Conservation (phyloP, 2,888 invertebrate species). For the Lasioglossum malachurum region DNA sequence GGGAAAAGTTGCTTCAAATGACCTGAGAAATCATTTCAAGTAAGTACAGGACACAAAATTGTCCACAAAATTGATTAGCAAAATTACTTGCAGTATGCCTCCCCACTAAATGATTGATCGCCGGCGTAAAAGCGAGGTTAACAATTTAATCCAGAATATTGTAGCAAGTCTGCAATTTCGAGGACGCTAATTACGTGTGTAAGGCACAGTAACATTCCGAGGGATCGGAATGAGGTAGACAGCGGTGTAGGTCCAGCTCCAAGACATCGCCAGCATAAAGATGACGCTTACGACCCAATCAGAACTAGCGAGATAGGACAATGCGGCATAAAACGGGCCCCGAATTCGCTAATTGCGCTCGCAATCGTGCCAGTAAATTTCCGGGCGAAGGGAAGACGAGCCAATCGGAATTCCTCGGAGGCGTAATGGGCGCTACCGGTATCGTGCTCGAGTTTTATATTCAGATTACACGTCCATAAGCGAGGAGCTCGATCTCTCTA, state of each 20-base stretch:
- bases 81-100: neutral
- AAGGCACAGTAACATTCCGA: neutral
- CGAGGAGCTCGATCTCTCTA: constrained; percentile 18
- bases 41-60: no score
- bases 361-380: constrained; percentile 21
- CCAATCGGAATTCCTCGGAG: constrained; percentile 35
- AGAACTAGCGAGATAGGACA: constrained; percentile 3
- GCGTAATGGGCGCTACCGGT: constrained; percentile 9
- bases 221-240: neutral
- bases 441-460: constrained; percentile 44
- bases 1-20: no score
- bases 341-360: constrained; percentile 35
- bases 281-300: neutral
- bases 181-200: neutral
- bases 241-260: neutral
- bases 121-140: neutral
- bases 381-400: constrained; percentile 10
- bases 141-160: neutral
- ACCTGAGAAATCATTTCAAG: no score
- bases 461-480: constrained; percentile 33
- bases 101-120: neutral
- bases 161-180: no score
- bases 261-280: neutral
- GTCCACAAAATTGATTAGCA: no score
- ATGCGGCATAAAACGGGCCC: constrained; percentile 10